Percentiles rank a stretch among this genome's conserved stretches.
phyloP scores from a whole-genome alignment of 2,888 invertebrate species.

The Nemapogon koenigi region DNA sequence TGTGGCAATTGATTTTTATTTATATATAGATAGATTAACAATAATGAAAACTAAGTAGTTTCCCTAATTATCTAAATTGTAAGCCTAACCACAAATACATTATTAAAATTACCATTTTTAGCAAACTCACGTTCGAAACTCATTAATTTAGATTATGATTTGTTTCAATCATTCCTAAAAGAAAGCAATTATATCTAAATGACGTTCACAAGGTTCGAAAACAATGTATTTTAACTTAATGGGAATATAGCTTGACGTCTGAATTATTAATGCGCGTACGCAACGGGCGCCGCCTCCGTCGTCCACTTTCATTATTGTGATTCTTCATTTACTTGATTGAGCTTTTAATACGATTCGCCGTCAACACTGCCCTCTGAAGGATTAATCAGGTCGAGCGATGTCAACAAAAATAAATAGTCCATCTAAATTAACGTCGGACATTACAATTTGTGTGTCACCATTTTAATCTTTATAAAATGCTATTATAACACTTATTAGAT shows the following conservation, averaged over 20 bases:
- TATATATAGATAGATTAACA: too few relatives aligned
- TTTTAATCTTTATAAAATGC: too few relatives aligned
- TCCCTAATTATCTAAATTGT: neutral
- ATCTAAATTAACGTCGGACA: too few relatives aligned
- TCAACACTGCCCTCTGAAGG: constrained; percentile 39
- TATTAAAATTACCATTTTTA: constrained; percentile 4
- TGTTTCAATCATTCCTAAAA: constrained; percentile 4
- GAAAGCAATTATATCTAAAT: constrained; percentile 2
- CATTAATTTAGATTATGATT: constrained; percentile 8
- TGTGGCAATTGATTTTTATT: too few relatives aligned
- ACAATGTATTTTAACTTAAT: constrained; percentile 53
- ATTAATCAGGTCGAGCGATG: constrained; percentile 53
- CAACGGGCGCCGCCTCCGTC: constrained; percentile 35
- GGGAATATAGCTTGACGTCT: constrained; percentile 47
- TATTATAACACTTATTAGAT: too few relatives aligned
- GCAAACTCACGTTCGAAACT: constrained; percentile 5
- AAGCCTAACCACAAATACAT: neutral
- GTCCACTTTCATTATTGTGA: constrained; percentile 54
- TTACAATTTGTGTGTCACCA: too few relatives aligned
- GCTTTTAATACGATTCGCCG: constrained; percentile 62
- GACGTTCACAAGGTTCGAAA: constrained; percentile 5
- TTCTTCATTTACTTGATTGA: constrained; percentile 65
- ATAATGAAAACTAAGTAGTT: too few relatives aligned
- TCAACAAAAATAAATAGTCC: constrained; percentile 43
- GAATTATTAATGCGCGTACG: constrained; percentile 64